Percentiles rank a stretch among this genome's conserved stretches.
These are phyloP conservation scores for Penaeus indicus DNA, from an alignment of 1,140 invertebrate genomes.

Conservation along the genomic window DNA sequence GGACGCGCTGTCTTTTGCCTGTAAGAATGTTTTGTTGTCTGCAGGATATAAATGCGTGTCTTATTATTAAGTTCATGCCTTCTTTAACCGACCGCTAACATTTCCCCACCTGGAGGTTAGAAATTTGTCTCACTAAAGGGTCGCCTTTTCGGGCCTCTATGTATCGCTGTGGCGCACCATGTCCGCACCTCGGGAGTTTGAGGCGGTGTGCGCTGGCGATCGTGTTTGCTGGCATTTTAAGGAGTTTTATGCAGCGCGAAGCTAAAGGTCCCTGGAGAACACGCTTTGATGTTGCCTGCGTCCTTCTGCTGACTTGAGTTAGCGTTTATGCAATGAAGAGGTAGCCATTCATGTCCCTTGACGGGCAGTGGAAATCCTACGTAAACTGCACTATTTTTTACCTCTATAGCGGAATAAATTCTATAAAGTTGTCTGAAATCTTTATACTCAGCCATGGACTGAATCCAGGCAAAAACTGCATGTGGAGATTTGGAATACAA, in stretches of 20 bases:
- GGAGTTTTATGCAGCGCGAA: conserved; percentile 1
- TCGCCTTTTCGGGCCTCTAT: conserved; percentile 28
- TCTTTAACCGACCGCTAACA: conserved; percentile 36
- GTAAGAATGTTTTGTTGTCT: neutral
- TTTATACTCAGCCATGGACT: no score
- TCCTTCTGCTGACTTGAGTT: no score
- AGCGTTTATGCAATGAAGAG: no score
- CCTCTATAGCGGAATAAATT: no score
- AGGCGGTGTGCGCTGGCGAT: conserved; percentile 8
- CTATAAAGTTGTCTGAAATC: no score
- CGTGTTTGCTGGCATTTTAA: conserved; percentile 50
- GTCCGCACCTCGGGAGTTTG: conserved; percentile 42
- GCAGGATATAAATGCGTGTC: conserved; percentile 16
- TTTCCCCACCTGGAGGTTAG: conserved; percentile 5
- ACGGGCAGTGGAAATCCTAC: no score
- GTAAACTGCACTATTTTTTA: no score
- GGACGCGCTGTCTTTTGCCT: neutral
- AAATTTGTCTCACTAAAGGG: conserved; percentile 51
- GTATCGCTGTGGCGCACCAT: conserved; percentile 35
- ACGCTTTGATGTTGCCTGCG: no score
- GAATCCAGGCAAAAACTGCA: no score
- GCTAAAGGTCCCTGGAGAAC: no score
- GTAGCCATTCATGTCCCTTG: no score
- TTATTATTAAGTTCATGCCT: conserved; percentile 21
- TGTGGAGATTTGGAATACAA: no score